Percentiles rank a stretch among this genome's conserved stretches.
Conservation (phyloP, 1,140 invertebrate species). For the Ephestia elutella region DNA sequence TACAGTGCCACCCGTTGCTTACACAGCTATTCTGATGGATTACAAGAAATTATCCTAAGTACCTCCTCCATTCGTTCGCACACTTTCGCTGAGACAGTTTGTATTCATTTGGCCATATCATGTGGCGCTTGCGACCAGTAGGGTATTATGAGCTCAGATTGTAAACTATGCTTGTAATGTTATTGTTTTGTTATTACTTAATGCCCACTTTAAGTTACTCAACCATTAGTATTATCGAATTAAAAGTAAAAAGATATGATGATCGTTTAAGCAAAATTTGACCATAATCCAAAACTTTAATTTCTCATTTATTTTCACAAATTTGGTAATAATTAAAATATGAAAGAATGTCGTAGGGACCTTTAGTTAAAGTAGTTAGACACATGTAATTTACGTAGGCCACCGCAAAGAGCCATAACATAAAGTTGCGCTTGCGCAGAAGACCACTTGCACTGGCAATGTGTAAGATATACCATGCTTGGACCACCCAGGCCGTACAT, state of each 20-base stretch:
- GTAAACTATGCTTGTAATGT: not conserved
- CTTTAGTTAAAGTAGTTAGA: too few species aligned
- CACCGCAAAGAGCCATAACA: not conserved
- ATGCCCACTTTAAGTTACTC: too few species aligned
- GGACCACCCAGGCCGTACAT: conserved; percentile 40
- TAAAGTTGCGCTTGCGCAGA: not conserved
- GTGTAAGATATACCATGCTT: not conserved
- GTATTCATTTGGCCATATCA: conserved; percentile 36
- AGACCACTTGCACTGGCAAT: not conserved
- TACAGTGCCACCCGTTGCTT: conserved; percentile 41
- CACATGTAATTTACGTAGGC: not conserved
- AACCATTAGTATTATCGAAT: too few species aligned
- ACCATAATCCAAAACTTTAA: too few species aligned
- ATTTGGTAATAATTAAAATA: too few species aligned
- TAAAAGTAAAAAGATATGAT: too few species aligned
- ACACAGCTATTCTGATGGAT: conserved; percentile 46
- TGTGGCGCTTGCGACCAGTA: conserved; percentile 25
- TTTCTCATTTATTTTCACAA: too few species aligned
- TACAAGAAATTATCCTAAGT: conserved; percentile 56
- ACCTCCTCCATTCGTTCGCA: conserved; percentile 30
- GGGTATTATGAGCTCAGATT: conserved; percentile 18
- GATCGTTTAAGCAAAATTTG: too few species aligned
- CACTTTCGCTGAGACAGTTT: conserved; percentile 65
- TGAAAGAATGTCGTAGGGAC: too few species aligned
- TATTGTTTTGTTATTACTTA: not conserved